Percentiles rank a stretch among this genome's conserved stretches.
Conservation (phyloP, 2,888 invertebrate genomes). For the Orgyia antiqua region DNA sequence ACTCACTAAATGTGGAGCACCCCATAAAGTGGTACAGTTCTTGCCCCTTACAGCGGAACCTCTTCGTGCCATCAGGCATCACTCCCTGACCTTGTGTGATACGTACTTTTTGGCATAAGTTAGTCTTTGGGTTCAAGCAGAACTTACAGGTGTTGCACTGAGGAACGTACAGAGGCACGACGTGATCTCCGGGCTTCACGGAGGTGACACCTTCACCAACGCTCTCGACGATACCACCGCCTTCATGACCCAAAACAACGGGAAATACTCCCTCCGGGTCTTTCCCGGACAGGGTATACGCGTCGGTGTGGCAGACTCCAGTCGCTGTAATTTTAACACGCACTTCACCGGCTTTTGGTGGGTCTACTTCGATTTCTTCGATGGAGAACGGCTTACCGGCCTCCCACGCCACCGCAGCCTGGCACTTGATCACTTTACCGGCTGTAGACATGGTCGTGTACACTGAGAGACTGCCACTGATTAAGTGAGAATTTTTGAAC, state of each 20-base stretch:
- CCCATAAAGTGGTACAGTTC: constrained; percentile 95
- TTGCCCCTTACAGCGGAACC: constrained; percentile 88
- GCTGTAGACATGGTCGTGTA: constrained; percentile 55
- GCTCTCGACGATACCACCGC: constrained; percentile 97
- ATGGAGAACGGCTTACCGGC: constrained; percentile 92
- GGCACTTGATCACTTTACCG: constrained; percentile 89
- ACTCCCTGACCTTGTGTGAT: constrained; percentile 90
- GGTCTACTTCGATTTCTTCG: constrained; percentile 95
- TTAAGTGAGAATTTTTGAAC: constrained; percentile 25
- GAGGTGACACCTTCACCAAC: constrained; percentile 94
- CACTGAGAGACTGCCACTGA: constrained; percentile 27
- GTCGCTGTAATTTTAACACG: constrained; percentile 88
- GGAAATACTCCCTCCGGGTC: constrained; percentile 97
- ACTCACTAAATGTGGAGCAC: constrained; percentile 96
- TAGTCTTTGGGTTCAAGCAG: constrained; percentile 96
- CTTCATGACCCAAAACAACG: constrained; percentile 96
- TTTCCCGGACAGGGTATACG: constrained; percentile 90
- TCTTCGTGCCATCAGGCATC: constrained; percentile 94
- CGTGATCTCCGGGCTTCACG: constrained; percentile 95
- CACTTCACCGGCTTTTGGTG: constrained; percentile 96
- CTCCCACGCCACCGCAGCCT: constrained; percentile 98
- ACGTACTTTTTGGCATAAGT: constrained; percentile 96
- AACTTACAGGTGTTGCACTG: constrained; percentile 98
- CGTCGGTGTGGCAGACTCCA: constrained; percentile 95
- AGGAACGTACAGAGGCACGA: constrained; percentile 97